These are phyloP conservation scores for Leucopternis melanops DNA, from an alignment of 2,113 vertebrate species.

Conservation along the genomic window DNA sequence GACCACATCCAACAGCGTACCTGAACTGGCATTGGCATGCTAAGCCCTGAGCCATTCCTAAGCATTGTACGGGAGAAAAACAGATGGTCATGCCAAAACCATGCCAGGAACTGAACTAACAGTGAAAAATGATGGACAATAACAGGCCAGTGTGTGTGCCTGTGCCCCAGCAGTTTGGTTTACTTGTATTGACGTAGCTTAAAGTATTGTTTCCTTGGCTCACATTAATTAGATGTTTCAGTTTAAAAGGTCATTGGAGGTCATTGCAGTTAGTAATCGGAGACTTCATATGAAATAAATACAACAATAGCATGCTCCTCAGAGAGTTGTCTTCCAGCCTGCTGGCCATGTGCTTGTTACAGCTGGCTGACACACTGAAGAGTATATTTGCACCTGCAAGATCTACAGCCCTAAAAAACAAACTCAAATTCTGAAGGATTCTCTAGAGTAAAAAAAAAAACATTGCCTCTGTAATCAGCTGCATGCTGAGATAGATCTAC, in stretches of 20 bases:
- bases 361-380: background rate
- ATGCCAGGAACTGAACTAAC: background rate
- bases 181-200: background rate
- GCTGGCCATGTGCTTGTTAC: background rate
- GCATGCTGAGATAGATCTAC: background rate
- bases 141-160: background rate
- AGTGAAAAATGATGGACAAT: background rate
- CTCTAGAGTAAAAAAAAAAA: background rate
- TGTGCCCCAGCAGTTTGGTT: background rate
- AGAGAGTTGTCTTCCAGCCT: background rate
- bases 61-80: background rate
- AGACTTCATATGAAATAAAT: background rate
- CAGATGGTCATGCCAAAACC: background rate
- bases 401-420: background rate
- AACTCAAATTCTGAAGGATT: background rate
- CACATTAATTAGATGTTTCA: background rate
- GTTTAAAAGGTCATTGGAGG: background rate
- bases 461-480: background rate
- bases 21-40: background rate
- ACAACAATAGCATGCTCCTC: background rate
- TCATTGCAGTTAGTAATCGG: background rate
- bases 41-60: background rate
- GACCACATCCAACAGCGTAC: background rate
- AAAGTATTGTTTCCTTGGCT: background rate
- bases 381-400: background rate